Percentiles rank a stretch among this genome's conserved stretches.
These are phyloP conservation scores for Barnardius zonarius DNA, from an alignment of 2,113 vertebrate genomes.

Conservation along the genomic window DNA sequence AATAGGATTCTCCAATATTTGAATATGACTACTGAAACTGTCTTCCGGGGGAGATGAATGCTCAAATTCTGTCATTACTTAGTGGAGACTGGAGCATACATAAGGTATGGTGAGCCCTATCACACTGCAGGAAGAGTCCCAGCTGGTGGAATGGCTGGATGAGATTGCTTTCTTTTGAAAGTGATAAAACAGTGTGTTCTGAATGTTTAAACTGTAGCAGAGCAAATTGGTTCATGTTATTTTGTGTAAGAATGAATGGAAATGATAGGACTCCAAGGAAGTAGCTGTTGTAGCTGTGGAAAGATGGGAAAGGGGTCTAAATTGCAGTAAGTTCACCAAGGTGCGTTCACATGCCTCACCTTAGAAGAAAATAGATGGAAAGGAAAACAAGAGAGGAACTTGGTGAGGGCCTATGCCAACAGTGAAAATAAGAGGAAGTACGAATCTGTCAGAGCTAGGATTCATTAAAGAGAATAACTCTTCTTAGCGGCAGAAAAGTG, in stretches of 20 bases:
- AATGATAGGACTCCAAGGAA: background rate
- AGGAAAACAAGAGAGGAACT: background rate
- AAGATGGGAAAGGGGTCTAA: background rate
- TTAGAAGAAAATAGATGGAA: background rate
- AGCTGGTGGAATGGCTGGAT: background rate
- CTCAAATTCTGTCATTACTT: background rate
- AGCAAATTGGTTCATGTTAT: background rate
- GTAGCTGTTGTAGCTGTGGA: background rate
- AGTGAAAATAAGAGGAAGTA: background rate
- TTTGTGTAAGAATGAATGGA: background rate
- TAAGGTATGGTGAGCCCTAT: background rate
- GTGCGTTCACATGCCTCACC: background rate
- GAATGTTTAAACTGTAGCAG: background rate
- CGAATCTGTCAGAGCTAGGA: background rate
- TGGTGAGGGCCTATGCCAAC: background rate
- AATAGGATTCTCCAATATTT: background rate
- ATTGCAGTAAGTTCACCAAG: background rate
- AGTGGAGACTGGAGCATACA: fast-evolving
- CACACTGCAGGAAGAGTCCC: fast-evolving
- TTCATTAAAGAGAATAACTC: background rate
- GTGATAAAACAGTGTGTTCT: background rate
- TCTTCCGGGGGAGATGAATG: background rate
- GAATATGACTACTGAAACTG: background rate
- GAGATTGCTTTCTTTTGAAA: background rate
- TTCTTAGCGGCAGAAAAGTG: background rate